Conservation (phyloP, 2,113 vertebrate species). For the Todiramphus chloris region DNA sequence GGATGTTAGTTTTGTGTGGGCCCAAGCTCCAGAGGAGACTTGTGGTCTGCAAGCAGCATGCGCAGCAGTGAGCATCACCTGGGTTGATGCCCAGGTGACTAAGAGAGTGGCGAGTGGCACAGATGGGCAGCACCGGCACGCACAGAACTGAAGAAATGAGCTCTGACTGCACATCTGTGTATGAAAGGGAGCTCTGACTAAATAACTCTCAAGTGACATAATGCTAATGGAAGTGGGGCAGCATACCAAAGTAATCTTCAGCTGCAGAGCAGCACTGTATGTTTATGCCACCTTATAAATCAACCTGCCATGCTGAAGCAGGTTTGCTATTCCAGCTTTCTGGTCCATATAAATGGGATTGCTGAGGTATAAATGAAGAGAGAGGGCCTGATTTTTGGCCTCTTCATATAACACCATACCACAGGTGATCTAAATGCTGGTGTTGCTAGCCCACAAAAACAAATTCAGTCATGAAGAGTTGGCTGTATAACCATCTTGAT, state of each 20-base stretch:
- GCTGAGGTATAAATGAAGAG: not conserved
- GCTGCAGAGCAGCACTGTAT: not conserved
- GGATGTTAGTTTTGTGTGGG: not conserved
- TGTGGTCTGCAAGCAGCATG: not conserved
- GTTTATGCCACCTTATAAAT: slow-evolving; percentile 46
- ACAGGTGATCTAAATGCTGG: not conserved
- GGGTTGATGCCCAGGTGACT: not conserved
- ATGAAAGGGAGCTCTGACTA: not conserved
- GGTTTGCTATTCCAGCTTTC: slow-evolving; percentile 14
- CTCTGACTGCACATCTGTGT: not conserved
- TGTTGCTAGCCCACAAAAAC: not conserved
- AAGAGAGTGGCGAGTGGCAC: not conserved
- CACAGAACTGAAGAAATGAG: not conserved
- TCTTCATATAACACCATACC: not conserved
- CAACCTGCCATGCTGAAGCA: not conserved
- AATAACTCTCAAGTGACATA: not conserved
- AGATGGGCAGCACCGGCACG: not conserved
- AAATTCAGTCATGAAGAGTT: not conserved
- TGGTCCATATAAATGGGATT: not conserved
- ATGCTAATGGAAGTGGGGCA: not conserved
- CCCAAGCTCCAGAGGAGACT: not conserved
- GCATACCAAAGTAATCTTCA: slow-evolving; percentile 20
- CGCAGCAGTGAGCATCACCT: not conserved
- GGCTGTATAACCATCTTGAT: not conserved
- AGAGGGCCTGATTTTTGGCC: slow-evolving; percentile 8